Evolutionary conservation across 2,113 vertebrate species (phyloP).

Genomic region (Zosterops japonicus): DNA sequence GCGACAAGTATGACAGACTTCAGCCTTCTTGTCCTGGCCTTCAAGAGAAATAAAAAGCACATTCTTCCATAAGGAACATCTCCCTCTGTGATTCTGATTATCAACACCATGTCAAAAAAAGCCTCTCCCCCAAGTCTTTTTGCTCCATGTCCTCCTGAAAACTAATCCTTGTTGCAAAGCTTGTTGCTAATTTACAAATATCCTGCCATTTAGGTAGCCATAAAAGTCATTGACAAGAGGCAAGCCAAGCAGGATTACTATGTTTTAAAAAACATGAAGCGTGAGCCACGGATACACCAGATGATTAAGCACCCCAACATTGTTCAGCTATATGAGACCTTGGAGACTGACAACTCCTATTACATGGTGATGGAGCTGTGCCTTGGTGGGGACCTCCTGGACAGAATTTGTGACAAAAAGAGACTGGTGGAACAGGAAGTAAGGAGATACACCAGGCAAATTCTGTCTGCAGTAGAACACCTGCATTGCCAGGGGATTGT

Average conservation of each 20-base stretch:
- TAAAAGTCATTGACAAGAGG: conserved; percentile 89
- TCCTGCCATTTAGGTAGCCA: conserved; percentile 73
- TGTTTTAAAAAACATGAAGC: conserved; percentile 83
- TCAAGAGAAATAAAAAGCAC: background rate
- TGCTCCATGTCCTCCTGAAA: background rate
- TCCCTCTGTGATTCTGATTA: background rate
- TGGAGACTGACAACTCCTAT: conserved; percentile 86
- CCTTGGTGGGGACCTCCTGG: conserved; percentile 82
- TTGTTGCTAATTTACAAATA: background rate
- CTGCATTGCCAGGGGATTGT: conserved; percentile 80
- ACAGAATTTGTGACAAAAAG: conserved; percentile 81
- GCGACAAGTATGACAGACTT: background rate
- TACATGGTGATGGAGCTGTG: conserved; percentile 87
- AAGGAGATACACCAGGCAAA: conserved; percentile 80
- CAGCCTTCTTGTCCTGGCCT: background rate
- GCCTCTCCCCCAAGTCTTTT: background rate
- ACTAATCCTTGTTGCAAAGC: background rate
- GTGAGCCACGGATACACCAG: conserved; percentile 82
- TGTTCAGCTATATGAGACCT: conserved; percentile 78
- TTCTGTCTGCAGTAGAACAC: conserved; percentile 80
- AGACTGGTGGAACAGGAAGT: conserved; percentile 81
- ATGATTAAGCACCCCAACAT: conserved; percentile 83
- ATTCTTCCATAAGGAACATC: background rate
- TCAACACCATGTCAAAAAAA: background rate
- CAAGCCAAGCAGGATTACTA: conserved; percentile 84